These are phyloP conservation scores for Pristiophorus japonicus DNA, from an alignment of 2,113 vertebrate genomes.

Conservation along the genomic window DNA sequence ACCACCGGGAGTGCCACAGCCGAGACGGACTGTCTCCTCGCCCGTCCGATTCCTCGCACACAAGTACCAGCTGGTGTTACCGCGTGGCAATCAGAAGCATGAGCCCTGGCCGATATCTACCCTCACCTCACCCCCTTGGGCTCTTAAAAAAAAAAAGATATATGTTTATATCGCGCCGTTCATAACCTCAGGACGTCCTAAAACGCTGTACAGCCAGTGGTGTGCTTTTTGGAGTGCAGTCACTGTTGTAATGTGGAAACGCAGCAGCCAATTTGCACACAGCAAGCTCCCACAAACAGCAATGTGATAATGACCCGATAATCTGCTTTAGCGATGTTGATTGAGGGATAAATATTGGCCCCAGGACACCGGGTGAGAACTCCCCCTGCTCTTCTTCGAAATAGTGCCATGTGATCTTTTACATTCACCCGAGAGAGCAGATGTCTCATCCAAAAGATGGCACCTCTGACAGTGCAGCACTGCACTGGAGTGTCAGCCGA, in stretches of 20 bases:
- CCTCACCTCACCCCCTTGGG: background rate
- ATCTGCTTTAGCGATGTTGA: too few relatives aligned
- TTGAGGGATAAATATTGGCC: background rate
- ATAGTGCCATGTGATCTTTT: background rate
- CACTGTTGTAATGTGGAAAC: background rate
- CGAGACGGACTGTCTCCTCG: background rate
- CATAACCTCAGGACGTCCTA: background rate
- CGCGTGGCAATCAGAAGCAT: background rate
- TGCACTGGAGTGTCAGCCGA: background rate
- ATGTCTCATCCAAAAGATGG: background rate
- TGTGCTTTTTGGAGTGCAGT: background rate
- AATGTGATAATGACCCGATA: background rate
- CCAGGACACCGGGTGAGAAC: background rate
- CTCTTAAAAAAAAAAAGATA: background rate
- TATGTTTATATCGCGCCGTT: background rate
- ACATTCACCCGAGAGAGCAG: background rate
- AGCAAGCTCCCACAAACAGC: background rate
- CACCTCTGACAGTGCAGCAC: background rate
- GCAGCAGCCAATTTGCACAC: background rate
- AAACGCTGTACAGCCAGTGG: background rate
- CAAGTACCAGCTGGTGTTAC: background rate
- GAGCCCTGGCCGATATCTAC: background rate
- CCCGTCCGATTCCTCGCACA: background rate
- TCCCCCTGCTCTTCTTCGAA: too few relatives aligned
- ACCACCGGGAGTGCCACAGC: background rate